These are phyloP conservation scores for Aporophyla lueneburgensis DNA, from an alignment of 2,888 invertebrate species.

Conservation along the genomic window DNA sequence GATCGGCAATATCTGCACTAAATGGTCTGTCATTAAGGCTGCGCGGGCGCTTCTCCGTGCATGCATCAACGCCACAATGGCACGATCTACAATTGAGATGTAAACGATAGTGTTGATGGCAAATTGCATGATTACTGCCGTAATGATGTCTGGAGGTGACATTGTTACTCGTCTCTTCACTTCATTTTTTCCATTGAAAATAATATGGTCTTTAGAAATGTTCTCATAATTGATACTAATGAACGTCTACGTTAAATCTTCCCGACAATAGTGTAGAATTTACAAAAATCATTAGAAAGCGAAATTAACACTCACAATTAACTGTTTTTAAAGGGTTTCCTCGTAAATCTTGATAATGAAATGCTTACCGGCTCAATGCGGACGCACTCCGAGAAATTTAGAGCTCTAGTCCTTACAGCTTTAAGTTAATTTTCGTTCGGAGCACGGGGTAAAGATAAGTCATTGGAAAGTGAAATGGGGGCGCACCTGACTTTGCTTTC, in stretches of 20 bases:
- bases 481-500: slow-evolving; percentile 90
- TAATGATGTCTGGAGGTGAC: slow-evolving; percentile 44
- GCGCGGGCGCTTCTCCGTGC: slow-evolving; percentile 72
- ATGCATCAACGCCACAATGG: slow-evolving; percentile 76
- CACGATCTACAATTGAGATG: slow-evolving; percentile 78
- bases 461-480: slow-evolving; percentile 90
- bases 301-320: slow-evolving; percentile 84
- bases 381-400: slow-evolving; percentile 54
- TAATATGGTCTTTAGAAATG: slow-evolving; percentile 2
- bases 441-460: slow-evolving; percentile 78
- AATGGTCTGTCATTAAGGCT: slow-evolving; percentile 84
- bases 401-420: slow-evolving; percentile 64
- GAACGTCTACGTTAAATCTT: slow-evolving; percentile 23
- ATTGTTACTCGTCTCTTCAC: slow-evolving; percentile 28
- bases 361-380: slow-evolving; percentile 76
- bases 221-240: slow-evolving; percentile 29
- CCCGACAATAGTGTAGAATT: slow-evolving; percentile 63
- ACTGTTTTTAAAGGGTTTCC: slow-evolving; percentile 86
- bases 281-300: slow-evolving; percentile 81
- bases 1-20: slow-evolving; percentile 77
- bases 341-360: slow-evolving; percentile 88
- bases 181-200: slow-evolving; percentile 16
- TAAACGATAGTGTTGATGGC: slow-evolving; percentile 71
- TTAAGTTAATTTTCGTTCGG: slow-evolving; percentile 76
- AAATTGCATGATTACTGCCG: slow-evolving; percentile 53